These are phyloP conservation scores for Chaunax sp. DNA, from an alignment of 2,797 vertebrate genomes.

Conservation along the genomic window DNA sequence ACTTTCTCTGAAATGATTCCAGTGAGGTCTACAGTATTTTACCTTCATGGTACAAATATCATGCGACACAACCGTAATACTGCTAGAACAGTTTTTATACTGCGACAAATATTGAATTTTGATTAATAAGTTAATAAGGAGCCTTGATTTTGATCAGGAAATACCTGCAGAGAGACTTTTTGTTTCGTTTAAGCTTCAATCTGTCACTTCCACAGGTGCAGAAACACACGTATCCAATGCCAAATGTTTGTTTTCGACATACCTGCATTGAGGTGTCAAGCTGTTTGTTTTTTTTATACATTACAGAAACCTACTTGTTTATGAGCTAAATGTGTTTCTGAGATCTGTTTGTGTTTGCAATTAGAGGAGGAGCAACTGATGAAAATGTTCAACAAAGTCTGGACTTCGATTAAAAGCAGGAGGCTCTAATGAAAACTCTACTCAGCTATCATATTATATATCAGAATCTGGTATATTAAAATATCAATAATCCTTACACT, in stretches of 20 bases:
- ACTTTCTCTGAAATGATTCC: neutral
- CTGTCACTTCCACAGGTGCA: too few species aligned
- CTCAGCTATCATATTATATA: slow-evolving; percentile 10
- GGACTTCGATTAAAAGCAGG: neutral
- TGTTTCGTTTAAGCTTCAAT: too few species aligned
- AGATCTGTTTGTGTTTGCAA: too few species aligned
- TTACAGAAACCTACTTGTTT: neutral
- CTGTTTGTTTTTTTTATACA: neutral
- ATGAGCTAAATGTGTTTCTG: neutral
- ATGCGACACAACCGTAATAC: neutral
- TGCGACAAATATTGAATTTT: too few species aligned
- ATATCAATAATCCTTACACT: slow-evolving; percentile 8
- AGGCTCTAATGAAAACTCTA: neutral
- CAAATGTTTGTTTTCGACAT: too few species aligned
- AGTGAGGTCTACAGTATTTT: slow-evolving; percentile 11
- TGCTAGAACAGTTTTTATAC: neutral
- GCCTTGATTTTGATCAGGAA: too few species aligned
- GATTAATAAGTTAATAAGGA: too few species aligned
- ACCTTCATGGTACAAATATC: neutral
- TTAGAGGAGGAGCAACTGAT: too few species aligned
- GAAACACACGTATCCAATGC: too few species aligned
- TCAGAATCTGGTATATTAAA: neutral
- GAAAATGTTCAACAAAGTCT: neutral
- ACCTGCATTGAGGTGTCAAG: too few species aligned
- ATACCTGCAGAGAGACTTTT: too few species aligned